A percentile compares a stretch with the other conserved stretches of the same genome.
phyloP scores from a whole-genome alignment of 1,140 invertebrate species.

The Drosophila baimaii region DNA sequence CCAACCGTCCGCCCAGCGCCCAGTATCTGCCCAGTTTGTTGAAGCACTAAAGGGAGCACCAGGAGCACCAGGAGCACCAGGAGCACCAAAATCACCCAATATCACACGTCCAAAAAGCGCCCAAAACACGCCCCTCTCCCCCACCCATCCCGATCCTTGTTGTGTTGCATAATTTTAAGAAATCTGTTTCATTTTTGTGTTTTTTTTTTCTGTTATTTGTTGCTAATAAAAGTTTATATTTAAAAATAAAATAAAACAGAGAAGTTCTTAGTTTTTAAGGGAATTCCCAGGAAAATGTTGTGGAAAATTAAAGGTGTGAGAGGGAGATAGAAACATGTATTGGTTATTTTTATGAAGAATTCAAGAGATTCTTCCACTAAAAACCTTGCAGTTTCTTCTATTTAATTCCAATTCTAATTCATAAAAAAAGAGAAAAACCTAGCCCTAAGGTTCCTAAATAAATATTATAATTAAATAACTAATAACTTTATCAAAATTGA shows the following conservation, averaged over 20 bases:
- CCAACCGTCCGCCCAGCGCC: conserved; percentile 45
- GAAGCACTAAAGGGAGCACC: conserved; percentile 51
- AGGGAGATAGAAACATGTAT: no score
- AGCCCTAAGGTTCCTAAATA: no score
- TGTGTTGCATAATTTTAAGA: conserved; percentile 76
- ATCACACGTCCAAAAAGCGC: neutral
- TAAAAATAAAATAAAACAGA: conserved; percentile 41
- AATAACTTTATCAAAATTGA: no score
- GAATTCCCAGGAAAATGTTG: neutral
- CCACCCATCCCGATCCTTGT: conserved; percentile 16
- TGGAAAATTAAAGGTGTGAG: no score
- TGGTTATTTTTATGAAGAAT: no score
- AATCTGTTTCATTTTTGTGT: conserved; percentile 24
- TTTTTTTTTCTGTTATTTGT: conserved; percentile 53
- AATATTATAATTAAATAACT: no score
- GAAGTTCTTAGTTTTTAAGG: neutral
- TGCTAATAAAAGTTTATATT: conserved; percentile 63
- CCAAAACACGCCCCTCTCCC: no score
- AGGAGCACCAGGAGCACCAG: no score
- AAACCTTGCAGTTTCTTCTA: no score
- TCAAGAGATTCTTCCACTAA: no score
- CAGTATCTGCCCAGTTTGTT: conserved; percentile 69
- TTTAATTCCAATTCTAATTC: no score
- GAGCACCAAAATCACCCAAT: neutral
- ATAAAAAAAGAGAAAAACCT: no score